Base-by-base conservation (phyloP, 2,888 invertebrate genomes). In the Abrostola tripartita region DNA sequence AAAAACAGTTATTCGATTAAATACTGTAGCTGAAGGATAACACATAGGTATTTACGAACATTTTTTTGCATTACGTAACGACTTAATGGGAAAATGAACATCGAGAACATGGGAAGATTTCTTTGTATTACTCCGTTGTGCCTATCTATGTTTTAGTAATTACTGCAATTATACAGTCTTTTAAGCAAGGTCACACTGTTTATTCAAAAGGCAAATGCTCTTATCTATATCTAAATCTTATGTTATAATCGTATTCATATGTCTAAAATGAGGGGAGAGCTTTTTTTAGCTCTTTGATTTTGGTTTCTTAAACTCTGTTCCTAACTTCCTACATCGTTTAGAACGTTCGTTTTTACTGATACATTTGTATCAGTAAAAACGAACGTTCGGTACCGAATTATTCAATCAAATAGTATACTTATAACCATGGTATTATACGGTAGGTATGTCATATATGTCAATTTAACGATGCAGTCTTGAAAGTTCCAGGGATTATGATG, bases 41-140 rank as follows among this genome's bases (percentile, higher is more conserved):
- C 24, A 24, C 24, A 24, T 24, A 24, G 24, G 24, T 24, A 24
- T 47, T 4, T 9, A 5, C 40, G 10, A 40, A 5, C 0, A 9
- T 47, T 47, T 44, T 44, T 47, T 47, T 24, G 24, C 24, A 24
- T 24, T 24, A 24, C 1, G 24, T 24, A 24, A 49, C 7, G 52
- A 51, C 47, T 24, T 36, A 11, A 52, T 69, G 57, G 69, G 9
- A 49, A 56, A 52, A 52, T 71, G 50, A 52, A 47, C 41, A 59
- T 75, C 55, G 52, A 54, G 76, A 50, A 75, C 76, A 59, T 71
- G 71, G 35, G 71, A 71, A 60, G 38, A 52, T 37, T 5, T n/a
- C n/a, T 52, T 58, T 44, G 37, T 42, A 36, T 37, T 11, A 24
- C 12, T 47, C 1, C 36, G 36, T 55, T 11, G 58, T 52, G 47